Evolutionary conservation across 2,797 vertebrate species (phyloP), one percentile per base, ranked within the genome.

Genomic region (Knipowitschia caucasica): DNA sequence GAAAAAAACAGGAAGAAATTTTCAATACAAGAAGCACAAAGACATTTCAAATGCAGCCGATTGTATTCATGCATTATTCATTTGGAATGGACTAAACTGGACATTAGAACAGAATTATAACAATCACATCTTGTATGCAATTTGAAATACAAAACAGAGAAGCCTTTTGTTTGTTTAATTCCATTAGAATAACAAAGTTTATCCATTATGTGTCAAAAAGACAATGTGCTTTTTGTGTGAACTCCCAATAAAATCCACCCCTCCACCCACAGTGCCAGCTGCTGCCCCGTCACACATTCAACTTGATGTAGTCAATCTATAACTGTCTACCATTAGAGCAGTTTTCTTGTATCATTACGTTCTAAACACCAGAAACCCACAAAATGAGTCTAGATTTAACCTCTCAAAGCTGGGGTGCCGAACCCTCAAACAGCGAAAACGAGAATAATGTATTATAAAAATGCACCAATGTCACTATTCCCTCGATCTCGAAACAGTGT

Each of bases 211-310:
- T 80, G 83, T 83, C 77, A 71, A 18, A 63, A 24, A 65, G 25
- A 67, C 64, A 60, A 34, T 44, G 14, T 46, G 64, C 59, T 57
- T 73, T 74, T 27, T 51, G 50, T 30, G 31, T 47, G 18, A 17
- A 52, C 53, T 50, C 58, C 36, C 51, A 64, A 53, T 14, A 58
- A 64, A 59, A 21, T 12, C 18, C 53, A 39, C 56, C 52, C 59
- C 67, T 59, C 42, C 62, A 43, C 49, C 65, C 60, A 25, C 50
- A 61, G 52, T 34, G 73, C 84, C 84, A 86, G 82, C 81, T 86
- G 82, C 81, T 86, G 87, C 80, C 81, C 59, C 53, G 38, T 29
- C 62, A 1, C 63, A 70, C 66, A 56, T 54, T 27, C 25, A 50
- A 55, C 15, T 30, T 18, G 7, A n/a, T 14, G 9, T 9, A 45